phyloP scores from a whole-genome alignment of 2,888 invertebrate species.

The Coenonympha glycerion region DNA sequence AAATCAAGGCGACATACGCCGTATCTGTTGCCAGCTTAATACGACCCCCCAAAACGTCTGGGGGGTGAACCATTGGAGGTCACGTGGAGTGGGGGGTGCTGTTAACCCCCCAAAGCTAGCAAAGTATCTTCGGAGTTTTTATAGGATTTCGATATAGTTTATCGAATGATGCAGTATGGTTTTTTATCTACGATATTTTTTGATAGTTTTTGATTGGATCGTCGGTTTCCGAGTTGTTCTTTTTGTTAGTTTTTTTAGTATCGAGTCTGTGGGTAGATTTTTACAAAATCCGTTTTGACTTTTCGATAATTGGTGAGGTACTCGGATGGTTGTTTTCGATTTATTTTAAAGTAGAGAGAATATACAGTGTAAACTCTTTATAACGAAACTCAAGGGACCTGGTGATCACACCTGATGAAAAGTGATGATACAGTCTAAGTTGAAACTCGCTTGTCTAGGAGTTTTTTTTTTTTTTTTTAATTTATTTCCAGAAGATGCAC shows the following conservation, averaged over 20 bases:
- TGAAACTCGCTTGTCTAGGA: no score
- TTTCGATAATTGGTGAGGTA: no score
- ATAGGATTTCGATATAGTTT: conserved; percentile 31
- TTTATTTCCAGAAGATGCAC: no score
- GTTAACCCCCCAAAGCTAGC: conserved; percentile 37
- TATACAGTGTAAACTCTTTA: no score
- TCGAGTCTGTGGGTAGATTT: neutral
- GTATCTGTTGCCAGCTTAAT: conserved; percentile 74
- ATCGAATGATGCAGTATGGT: conserved; percentile 14
- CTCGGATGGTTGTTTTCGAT: no score
- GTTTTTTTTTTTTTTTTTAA: no score
- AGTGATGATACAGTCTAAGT: no score
- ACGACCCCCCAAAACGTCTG: conserved; percentile 57
- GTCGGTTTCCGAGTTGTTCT: neutral
- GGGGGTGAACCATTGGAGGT: conserved; percentile 24
- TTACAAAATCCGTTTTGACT: neutral
- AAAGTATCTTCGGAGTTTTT: conserved; percentile 32
- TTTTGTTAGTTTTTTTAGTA: neutral
- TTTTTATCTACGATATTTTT: conserved; percentile 10
- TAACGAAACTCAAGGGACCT: no score
- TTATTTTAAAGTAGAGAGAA: no score
- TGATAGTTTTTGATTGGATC: neutral
- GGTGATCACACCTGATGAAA: no score
- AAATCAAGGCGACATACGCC: conserved; percentile 72
- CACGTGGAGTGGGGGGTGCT: conserved; percentile 23